phyloP scores from a whole-genome alignment of 2,888 invertebrate species.

The Lasioglossum lativentre region DNA sequence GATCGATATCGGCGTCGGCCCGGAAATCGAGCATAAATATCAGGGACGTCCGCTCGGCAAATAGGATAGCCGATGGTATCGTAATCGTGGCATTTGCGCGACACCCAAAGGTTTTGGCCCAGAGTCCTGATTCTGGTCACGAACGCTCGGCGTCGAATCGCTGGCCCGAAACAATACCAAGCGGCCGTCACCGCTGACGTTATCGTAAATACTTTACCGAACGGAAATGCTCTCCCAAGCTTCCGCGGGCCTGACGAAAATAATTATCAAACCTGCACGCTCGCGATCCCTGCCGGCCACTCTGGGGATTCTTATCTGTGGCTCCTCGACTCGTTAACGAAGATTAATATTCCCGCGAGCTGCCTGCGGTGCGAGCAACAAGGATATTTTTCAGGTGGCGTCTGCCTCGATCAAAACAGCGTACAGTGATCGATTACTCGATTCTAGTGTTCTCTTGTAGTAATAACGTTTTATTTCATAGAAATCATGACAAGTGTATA shows the following conservation, averaged over 20 bases:
- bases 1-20: neutral
- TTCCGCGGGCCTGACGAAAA: neutral
- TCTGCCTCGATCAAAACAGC: too few relatives aligned
- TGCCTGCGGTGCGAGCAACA: too few relatives aligned
- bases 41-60: neutral
- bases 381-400: too few relatives aligned
- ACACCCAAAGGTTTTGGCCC: neutral
- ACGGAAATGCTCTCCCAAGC: neutral
- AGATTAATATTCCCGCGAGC: neutral
- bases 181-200: neutral
- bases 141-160: neutral
- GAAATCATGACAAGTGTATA: too few relatives aligned
- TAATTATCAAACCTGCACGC: neutral
- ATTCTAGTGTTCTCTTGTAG: too few relatives aligned
- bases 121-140: conserved; percentile 2
- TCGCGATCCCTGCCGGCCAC: neutral
- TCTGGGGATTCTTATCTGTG: neutral
- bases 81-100: neutral
- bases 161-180: neutral
- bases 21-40: neutral
- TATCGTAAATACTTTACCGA: conserved; percentile 4
- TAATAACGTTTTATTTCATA: too few relatives aligned
- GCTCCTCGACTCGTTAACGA: conserved; percentile 6
- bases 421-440: too few relatives aligned
- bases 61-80: neutral